phyloP scores from a whole-genome alignment of 2,113 vertebrate genomes.

The Spermophilus dauricus region DNA sequence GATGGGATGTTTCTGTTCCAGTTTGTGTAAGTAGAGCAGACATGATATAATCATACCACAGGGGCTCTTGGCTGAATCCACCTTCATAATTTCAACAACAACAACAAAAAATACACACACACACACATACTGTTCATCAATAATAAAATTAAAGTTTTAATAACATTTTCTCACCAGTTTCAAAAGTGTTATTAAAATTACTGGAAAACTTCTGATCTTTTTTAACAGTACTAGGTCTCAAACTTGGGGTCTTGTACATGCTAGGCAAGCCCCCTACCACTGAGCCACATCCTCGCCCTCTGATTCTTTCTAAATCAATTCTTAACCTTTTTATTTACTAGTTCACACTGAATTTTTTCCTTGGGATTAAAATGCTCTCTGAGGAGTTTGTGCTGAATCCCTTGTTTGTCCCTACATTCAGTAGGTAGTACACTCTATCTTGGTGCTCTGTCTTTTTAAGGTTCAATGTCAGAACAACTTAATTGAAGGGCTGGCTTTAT shows the following conservation, averaged over 20 bases:
- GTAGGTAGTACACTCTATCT: background rate
- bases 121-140: background rate
- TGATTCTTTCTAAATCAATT: background rate
- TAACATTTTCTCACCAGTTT: background rate
- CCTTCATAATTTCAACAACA: background rate
- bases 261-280: too few species aligned
- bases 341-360: background rate
- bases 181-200: conserved; percentile 45
- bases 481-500: background rate
- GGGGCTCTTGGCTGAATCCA: background rate
- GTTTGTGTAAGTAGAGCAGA: background rate
- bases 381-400: background rate
- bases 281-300: too few species aligned
- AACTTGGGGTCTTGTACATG: too few species aligned
- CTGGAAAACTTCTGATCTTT: background rate
- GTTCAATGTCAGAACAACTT: background rate
- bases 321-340: conserved; percentile 18
- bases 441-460: background rate
- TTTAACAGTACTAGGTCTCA: too few species aligned
- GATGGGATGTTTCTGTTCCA: conserved; percentile 14
- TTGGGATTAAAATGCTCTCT: background rate
- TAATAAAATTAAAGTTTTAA: conserved; percentile 36
- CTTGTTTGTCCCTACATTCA: background rate
- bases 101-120: too few species aligned
- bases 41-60: background rate